Percentiles rank a stretch among this genome's conserved stretches.
phyloP scores from a whole-genome alignment of 64 coral and sea anemone genomes.

The Actinia tenebrosa region DNA sequence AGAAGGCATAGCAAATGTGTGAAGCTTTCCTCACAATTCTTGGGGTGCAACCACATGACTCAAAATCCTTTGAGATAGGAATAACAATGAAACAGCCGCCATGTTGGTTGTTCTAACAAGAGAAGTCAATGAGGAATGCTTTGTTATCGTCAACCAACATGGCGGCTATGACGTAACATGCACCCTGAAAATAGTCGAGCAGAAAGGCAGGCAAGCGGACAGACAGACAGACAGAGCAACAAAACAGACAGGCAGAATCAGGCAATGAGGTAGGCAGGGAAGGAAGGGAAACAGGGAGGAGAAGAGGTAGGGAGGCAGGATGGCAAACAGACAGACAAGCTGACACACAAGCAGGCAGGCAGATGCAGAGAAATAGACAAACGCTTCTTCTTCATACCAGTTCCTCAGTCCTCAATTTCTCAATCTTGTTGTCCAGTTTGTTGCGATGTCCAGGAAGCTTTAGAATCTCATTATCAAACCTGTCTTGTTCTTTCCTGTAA shows the following conservation, averaged over 20 bases:
- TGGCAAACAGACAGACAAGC: no score
- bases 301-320: neutral
- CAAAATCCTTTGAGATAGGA: no score
- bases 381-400: conserved; percentile 7
- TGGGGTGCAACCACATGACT: no score
- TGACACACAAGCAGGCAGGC: neutral
- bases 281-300: no score
- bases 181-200: neutral
- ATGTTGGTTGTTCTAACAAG: no score
- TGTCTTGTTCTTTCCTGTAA: conserved; percentile 26
- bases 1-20: neutral
- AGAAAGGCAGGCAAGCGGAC: neutral
- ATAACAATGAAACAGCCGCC: no score
- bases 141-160: no score
- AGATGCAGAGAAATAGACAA: neutral
- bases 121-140: no score
- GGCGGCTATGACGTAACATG: neutral
- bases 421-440: conserved; percentile 21
- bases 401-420: conserved; percentile 43
- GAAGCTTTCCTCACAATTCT: no score
- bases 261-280: neutral
- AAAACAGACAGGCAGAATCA: no score
- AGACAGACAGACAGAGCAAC: neutral
- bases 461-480: conserved; percentile 49
- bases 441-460: conserved; percentile 48